A percentile compares a stretch with the other conserved stretches of the same genome.
phyloP scores from a whole-genome alignment of 2,888 invertebrate genomes.

The Amblyjoppa fuscipennis region DNA sequence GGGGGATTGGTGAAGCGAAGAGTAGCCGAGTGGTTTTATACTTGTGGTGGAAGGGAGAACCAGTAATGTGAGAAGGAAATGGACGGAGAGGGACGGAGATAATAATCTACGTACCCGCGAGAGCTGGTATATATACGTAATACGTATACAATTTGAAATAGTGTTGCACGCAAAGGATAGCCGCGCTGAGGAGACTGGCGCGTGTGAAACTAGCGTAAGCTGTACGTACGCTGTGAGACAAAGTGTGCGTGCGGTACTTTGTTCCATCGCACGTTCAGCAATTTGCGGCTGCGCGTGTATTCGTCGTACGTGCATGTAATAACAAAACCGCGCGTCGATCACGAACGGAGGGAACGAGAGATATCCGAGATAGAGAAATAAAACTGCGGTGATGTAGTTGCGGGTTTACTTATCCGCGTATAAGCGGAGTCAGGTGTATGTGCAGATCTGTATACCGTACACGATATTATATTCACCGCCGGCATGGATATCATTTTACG shows the following conservation, averaged over 20 bases:
- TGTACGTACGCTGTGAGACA: background rate
- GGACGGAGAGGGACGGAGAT: constrained; percentile 8
- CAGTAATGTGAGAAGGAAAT: constrained; percentile 13
- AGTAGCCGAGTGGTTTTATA: background rate
- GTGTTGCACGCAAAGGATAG: constrained; percentile 36
- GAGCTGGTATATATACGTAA: constrained; percentile 27
- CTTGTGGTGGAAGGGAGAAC: constrained; percentile 14
- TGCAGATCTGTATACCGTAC: background rate
- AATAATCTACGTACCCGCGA: constrained; percentile 31
- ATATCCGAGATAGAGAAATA: constrained; percentile 25
- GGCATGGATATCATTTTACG: background rate
- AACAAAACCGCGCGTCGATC: constrained; percentile 47
- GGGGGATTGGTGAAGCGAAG: background rate
- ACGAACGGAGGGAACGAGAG: constrained; percentile 22
- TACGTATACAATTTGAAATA: constrained; percentile 40
- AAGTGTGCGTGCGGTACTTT: constrained; percentile 37
- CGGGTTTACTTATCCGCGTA: constrained; percentile 10
- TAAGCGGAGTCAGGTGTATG: constrained; percentile 1
- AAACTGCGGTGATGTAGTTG: constrained; percentile 6
- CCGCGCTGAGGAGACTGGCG: background rate
- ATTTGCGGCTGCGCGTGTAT: constrained; percentile 51
- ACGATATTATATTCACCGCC: background rate
- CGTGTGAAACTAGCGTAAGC: constrained; percentile 25
- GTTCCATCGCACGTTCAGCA: constrained; percentile 46
- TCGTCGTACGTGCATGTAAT: constrained; percentile 50